These are phyloP conservation scores for Petaurus breviceps DNA, from an alignment of 2,113 vertebrate genomes.

Conservation along the genomic window DNA sequence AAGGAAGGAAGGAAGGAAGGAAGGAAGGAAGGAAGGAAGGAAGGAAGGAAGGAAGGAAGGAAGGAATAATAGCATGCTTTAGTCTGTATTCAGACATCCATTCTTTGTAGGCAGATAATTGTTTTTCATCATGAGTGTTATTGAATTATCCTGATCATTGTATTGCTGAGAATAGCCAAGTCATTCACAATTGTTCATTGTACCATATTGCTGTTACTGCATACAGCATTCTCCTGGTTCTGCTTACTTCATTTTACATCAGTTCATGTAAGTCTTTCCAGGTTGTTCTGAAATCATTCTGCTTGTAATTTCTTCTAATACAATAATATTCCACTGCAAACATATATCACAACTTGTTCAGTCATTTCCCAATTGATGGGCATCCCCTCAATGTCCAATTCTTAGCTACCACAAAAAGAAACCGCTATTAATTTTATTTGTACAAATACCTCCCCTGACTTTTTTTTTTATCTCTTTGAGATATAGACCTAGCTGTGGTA, in stretches of 20 bases:
- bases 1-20: too few species aligned
- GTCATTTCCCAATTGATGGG: background rate
- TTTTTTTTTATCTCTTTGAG: background rate
- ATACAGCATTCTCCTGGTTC: background rate
- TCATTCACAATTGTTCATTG: background rate
- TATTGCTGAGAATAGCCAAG: background rate
- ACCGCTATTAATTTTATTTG: background rate
- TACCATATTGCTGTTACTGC: background rate
- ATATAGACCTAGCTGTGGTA: background rate
- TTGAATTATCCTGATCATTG: background rate
- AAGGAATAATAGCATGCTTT: background rate
- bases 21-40: too few species aligned
- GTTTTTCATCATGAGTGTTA: background rate
- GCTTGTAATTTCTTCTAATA: background rate
- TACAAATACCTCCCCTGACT: background rate
- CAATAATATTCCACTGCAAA: background rate
- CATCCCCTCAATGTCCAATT: background rate
- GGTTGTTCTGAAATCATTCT: background rate
- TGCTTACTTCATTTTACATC: background rate
- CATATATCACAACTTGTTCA: background rate
- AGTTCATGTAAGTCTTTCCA: background rate
- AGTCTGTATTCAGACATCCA: background rate
- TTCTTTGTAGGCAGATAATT: background rate
- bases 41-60: too few species aligned
- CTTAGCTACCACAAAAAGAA: background rate